Evolutionary conservation across 2,888 invertebrate genomes (phyloP).

Genomic region (Ceriagrion tenellum): DNA sequence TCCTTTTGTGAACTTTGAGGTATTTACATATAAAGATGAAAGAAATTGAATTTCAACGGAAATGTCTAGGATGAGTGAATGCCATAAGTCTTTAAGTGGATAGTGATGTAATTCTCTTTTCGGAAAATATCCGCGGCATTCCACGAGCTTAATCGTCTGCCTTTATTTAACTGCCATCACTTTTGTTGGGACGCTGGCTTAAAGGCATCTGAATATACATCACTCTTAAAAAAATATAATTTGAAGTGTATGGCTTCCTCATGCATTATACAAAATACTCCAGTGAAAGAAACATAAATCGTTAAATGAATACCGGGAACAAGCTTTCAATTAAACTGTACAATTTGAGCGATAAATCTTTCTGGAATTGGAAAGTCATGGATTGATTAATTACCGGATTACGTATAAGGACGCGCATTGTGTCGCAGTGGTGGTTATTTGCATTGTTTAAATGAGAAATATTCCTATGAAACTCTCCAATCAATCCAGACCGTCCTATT

Average conservation of each 20-base stretch:
- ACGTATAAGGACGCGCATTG: slow-evolving; percentile 34
- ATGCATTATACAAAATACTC: background rate
- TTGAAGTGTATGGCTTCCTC: background rate
- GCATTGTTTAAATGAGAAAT: slow-evolving; percentile 1
- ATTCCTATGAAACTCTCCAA: slow-evolving; percentile 5
- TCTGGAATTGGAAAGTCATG: slow-evolving; percentile 24
- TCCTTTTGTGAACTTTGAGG: background rate
- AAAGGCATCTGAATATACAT: background rate
- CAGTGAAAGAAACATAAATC: background rate
- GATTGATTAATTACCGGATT: slow-evolving; percentile 53
- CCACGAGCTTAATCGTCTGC: background rate
- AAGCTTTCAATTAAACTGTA: slow-evolving; percentile 13
- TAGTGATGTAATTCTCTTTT: background rate
- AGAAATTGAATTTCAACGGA: background rate
- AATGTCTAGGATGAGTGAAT: background rate
- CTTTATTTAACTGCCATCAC: background rate
- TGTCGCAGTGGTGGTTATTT: background rate
- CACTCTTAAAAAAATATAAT: background rate
- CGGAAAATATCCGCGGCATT: background rate
- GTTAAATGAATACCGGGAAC: slow-evolving; percentile 7
- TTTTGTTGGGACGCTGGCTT: background rate
- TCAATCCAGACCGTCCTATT: background rate
- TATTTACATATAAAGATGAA: background rate
- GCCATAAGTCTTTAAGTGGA: background rate
- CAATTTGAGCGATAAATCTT: slow-evolving; percentile 45